These are phyloP conservation scores for Perizoma affinitatum DNA, from an alignment of 2,888 invertebrate genomes.

Conservation along the genomic window DNA sequence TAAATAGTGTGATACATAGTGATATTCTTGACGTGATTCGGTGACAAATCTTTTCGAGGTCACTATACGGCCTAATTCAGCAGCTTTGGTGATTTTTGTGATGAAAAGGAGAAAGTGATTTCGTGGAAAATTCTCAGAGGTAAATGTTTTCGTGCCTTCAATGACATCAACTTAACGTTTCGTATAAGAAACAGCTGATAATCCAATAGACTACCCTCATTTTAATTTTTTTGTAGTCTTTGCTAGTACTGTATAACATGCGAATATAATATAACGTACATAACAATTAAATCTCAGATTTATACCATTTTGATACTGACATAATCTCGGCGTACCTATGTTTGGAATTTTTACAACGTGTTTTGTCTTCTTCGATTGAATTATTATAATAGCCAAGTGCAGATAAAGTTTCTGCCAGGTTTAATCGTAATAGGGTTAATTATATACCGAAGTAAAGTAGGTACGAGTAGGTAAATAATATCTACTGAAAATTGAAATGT, in stretches of 20 bases:
- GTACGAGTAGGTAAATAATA: no score
- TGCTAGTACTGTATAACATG: neutral
- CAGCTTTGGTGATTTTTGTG: constrained; percentile 44
- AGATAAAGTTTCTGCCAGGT: no score
- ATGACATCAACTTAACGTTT: neutral
- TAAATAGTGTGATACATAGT: constrained; percentile 59
- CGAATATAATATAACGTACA: no score
- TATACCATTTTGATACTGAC: no score
- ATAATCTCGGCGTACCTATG: no score
- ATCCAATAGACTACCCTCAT: constrained; percentile 12
- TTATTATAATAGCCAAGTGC: no score
- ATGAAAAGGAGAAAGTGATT: constrained; percentile 57
- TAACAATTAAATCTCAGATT: no score
- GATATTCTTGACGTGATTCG: constrained; percentile 58
- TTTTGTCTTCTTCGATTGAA: no score
- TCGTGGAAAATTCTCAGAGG: constrained; percentile 15
- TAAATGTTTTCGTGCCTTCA: constrained; percentile 2
- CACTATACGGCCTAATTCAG: constrained; percentile 43
- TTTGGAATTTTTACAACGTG: no score
- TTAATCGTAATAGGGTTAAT: no score
- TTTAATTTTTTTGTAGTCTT: constrained; percentile 28
- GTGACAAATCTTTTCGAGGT: constrained; percentile 63
- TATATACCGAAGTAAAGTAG: no score
- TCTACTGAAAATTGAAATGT: no score
- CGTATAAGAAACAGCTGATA: neutral